Evolutionary conservation across 2,113 vertebrate species (phyloP), one percentile per base, ranked within the genome.

Genomic region (Anolis sagrei): DNA sequence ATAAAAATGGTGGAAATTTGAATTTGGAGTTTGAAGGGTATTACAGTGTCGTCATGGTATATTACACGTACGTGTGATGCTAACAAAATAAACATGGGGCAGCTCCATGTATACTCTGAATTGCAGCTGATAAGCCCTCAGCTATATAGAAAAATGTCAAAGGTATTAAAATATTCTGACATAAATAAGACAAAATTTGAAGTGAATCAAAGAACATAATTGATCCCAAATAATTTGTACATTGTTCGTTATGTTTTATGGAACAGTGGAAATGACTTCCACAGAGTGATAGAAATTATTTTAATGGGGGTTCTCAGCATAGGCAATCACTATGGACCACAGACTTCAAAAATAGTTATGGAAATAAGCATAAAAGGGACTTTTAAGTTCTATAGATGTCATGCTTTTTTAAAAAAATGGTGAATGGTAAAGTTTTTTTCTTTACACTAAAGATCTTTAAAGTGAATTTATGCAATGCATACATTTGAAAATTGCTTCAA

Each of bases 331-430:
- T 87, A 81, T 39, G 70, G 18, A 51, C 44, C 62, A 61, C 27
- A 85, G 32, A 32, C 73, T 7, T 21, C 18, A 3, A 62, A 23
- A 25, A 61, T 36, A 25, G 58, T 39, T 73, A 68, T 79, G 69
- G 58, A 29, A 62, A 70, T 66, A 76, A 84, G 88, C 83, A 82
- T 77, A 54, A 89, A 88, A 18, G 75, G 76, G 3, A 74, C 10
- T 80, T 81, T 75, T 29, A 90, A 61, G 19, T n/a, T 18, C 3
- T 11, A 0, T 68, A 62, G 76, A 2, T 81, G 82, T 72, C 27
- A 79, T 21, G 68, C 32, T 86, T 75, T 54, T 10, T 54, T 54
- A 54, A 54, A 54, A 54, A 10, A 54, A 14, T 10, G 5, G 19
- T 2, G 36, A 85, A 82, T 69, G 21, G 2, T 16, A 70, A 21